phyloP scores from a whole-genome alignment of 2,888 invertebrate species.

The Eristalis intricaria region DNA sequence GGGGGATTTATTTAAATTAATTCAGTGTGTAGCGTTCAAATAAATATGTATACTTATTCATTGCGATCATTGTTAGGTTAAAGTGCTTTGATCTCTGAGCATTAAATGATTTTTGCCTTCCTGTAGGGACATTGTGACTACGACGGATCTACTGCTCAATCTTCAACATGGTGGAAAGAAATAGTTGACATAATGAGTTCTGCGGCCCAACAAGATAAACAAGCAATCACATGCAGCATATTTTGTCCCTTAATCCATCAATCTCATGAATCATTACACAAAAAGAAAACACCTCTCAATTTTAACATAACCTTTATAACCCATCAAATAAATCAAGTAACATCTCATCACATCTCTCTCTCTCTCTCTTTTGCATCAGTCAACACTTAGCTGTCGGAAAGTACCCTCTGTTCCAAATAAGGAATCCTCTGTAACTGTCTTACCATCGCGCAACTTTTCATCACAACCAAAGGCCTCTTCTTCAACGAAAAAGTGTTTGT shows the following conservation, averaged over 20 bases:
- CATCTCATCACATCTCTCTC: neutral
- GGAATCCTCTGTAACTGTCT: neutral
- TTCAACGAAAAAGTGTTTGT: slow-evolving; percentile 60
- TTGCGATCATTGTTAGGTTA: neutral
- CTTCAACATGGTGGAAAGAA: too few relatives aligned
- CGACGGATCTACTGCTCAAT: too few relatives aligned
- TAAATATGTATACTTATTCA: neutral
- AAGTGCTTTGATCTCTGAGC: neutral
- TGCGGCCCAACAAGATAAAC: too few relatives aligned
- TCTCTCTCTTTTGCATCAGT: slow-evolving; percentile 46
- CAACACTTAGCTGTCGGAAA: slow-evolving; percentile 73
- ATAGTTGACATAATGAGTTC: too few relatives aligned
- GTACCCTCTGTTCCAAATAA: slow-evolving; percentile 73
- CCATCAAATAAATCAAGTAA: neutral
- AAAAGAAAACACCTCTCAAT: neutral
- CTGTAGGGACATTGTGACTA: too few relatives aligned
- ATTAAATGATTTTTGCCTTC: too few relatives aligned
- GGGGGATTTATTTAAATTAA: neutral
- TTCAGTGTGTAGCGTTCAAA: neutral
- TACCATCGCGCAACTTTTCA: slow-evolving; percentile 53
- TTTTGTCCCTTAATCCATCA: too few relatives aligned
- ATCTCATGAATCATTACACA: neutral
- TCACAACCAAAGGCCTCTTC: slow-evolving; percentile 66
- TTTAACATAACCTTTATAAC: neutral
- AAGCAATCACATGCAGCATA: too few relatives aligned